Base-by-base conservation (phyloP, 2,888 invertebrate genomes). In the Eueremaeus valkanovi region DNA sequence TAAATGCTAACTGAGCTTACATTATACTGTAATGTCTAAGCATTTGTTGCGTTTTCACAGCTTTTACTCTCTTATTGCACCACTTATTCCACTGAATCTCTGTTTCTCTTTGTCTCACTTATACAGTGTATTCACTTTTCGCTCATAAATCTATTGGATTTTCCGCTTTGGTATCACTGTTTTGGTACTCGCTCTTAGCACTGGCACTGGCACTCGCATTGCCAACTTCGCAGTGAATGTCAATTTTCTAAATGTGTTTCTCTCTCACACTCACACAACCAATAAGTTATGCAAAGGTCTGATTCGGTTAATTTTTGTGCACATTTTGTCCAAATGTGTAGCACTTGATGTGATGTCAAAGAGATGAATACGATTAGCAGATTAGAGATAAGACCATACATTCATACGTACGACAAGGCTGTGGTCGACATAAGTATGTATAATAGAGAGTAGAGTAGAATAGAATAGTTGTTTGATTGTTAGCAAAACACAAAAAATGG, bases 81-180 rank as follows among this genome's bases (percentile, higher is more conserved):
- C 27, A 68, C 68, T 68, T 40, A 66, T 58, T 24, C 24, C 27
- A 40, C 66, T 66, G 68, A n/a, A 58, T 36, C 61, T 61, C 61
- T 36, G 73, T 72, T 33, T 40, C 72, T 55, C n/a, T 49, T 55
- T 73, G 36, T 73, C 63, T 45, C 33, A 24, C 31, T 18, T n/a
- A 31, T 21, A 51, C 73, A 27, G 18, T 51, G 27, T 73, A 21
- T 73, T 58, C 58, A 66, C 36, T 21, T 61, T 63, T 45, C 45
- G 24, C 63, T 74, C 74, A 74, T 63, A 74, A 74, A 74, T 61
- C 74, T 61, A 74, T 74, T 40, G 36, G 74, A 58, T 74, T 74
- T 74, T 74, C 70, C 70, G 70, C 70, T 70, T 42, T 70, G 36
- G 8, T 42, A 42, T 70, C 45, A 70, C 5, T 70, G 70, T 70